Evolutionary conservation across 2,888 invertebrate genomes (phyloP), one percentile per base, ranked within the genome.

Genomic region (Diarsia dahlii): DNA sequence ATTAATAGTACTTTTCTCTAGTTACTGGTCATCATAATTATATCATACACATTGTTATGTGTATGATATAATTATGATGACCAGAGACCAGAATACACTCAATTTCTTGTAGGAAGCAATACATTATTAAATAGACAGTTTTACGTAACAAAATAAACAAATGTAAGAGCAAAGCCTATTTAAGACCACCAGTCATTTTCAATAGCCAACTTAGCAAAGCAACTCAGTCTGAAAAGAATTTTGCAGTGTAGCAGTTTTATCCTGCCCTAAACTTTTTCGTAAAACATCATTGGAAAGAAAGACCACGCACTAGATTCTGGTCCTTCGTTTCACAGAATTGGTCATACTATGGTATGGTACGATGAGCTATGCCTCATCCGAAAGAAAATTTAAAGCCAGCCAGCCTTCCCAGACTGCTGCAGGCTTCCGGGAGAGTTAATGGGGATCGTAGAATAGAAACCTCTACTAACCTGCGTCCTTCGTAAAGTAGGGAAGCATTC

Each of bases 401-500:
- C n/a, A n/a, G n/a, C n/a, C n/a, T n/a, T n/a, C n/a, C n/a, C n/a
- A n/a, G n/a, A n/a, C n/a, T n/a, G n/a, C n/a, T n/a, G n/a, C n/a
- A n/a, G n/a, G n/a, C n/a, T n/a, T n/a, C n/a, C n/a, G n/a, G n/a
- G n/a, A n/a, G n/a, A n/a, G n/a, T n/a, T n/a, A n/a, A n/a, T n/a
- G n/a, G n/a, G n/a, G n/a, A n/a, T n/a, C n/a, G n/a, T n/a, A n/a
- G n/a, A n/a, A n/a, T n/a, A n/a, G n/a, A n/a, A n/a, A 52, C 52
- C 9, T 28, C 3, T 15, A 90, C 93, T 90, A 75, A 96, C 96
- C 92, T 95, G 76, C 81, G 91, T 73, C 94, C 95, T 82, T 95
- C 95, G 79, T 93, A 96, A 64, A 96, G 87, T 46, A 93, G 91
- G 68, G 97, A 89, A 18, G 96, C 96, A 69, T 91, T 94, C 81